phyloP scores from a whole-genome alignment of 2,113 vertebrate genomes.

The Brachypteracias leptosomus region DNA sequence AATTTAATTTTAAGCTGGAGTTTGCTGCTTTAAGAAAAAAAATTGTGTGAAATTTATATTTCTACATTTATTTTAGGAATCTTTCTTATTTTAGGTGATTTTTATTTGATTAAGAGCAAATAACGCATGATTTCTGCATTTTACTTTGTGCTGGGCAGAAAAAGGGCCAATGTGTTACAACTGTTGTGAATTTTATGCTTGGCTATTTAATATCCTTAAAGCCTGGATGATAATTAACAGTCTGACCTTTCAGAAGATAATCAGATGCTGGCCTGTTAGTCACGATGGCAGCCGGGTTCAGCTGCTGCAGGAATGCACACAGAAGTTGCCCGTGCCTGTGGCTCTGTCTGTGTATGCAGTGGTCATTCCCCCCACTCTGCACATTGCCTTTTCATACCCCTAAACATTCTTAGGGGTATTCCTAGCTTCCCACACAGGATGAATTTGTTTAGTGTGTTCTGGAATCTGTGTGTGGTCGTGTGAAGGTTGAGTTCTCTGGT shows the following conservation, averaged over 20 bases:
- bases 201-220: background rate
- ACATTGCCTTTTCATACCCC: background rate
- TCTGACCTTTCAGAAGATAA: constrained; percentile 26
- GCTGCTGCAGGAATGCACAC: constrained; percentile 29
- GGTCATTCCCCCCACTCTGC: background rate
- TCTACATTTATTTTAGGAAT: background rate
- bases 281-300: background rate
- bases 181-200: background rate
- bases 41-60: background rate
- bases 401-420: background rate
- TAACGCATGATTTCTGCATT: background rate
- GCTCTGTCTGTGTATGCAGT: background rate
- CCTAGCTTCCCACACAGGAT: background rate
- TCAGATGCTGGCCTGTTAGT: background rate
- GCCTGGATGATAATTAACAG: background rate
- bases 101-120: background rate
- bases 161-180: background rate
- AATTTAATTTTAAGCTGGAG: background rate
- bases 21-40: background rate
- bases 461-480: background rate
- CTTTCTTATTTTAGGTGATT: background rate
- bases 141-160: background rate
- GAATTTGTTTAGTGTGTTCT: background rate
- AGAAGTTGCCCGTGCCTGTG: background rate
- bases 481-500: background rate